Base-by-base conservation (phyloP, 1,140 invertebrate genomes). In the Parasteatoda tepidariorum region DNA sequence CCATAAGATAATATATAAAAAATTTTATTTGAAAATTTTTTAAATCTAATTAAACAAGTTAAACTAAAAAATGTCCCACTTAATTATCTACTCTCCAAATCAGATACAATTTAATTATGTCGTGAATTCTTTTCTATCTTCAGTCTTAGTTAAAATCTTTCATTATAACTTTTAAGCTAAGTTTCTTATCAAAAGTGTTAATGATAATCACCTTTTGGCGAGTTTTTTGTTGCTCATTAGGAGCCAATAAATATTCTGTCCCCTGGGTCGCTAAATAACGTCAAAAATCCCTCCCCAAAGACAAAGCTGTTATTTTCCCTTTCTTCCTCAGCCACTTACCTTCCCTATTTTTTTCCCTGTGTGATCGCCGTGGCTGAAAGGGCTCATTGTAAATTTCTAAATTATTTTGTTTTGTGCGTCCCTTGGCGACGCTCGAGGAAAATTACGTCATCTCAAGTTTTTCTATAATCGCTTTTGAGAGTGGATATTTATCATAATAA, bases 161-260 rank as follows among this genome's bases (percentile, higher is more conserved):
- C 33, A 68, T 68, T 68, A 24, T 68, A 38, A n/a, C 6, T 24
- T 11, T 11, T 33, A 22, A 28, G n/a, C 66, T 2, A 33, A 48
- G 34, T 68, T 68, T 68, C 66, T 68, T 68, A 68, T 68, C 66
- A 22, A 34, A 18, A 34, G 38, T 68, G 38, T 68, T 68, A 68
- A 68, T 68, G 66, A 34, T 34, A 68, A 68, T 68, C 66, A 34
- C 38, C 38, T 48, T 18, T 48, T 68, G 34, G 66, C 2, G 11
- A 38, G 34, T 24, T 68, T 68, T 68, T 68, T n/a, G n/a, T n/a
- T 68, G 34, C 66, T 68, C 66, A 68, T 68, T 68, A 68, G n/a
- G 24, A 34, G 22, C 66, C 66, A 68, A 68, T 68, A 68, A 68
- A 68, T 68, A 26, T 24, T 38, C 34, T 41, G 26, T 68, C 66